These are phyloP conservation scores for Paraplagusia blochii DNA, from an alignment of 2,113 vertebrate genomes.

Conservation along the genomic window DNA sequence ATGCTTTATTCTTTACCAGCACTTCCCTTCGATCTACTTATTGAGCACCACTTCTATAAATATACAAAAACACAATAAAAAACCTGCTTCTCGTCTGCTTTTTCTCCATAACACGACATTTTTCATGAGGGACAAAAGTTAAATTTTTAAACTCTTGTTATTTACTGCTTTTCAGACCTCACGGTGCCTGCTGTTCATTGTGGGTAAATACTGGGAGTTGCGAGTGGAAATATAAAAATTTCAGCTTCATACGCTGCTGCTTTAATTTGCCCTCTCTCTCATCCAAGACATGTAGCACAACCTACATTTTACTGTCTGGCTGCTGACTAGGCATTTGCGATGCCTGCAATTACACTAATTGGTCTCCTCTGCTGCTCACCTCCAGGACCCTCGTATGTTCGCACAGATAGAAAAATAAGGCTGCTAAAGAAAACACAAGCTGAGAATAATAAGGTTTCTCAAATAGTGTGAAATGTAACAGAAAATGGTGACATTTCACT, in stretches of 20 bases:
- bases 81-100: too few relatives aligned
- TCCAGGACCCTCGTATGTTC: constrained; percentile 75
- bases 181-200: constrained; percentile 7
- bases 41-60: too few relatives aligned
- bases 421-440: constrained; percentile 74
- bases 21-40: too few relatives aligned
- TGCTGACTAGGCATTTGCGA: constrained; percentile 75
- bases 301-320: constrained; percentile 57
- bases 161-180: constrained; percentile 1
- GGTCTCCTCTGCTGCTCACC: constrained; percentile 75
- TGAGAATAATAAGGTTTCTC: constrained; percentile 79
- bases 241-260: constrained; percentile 36
- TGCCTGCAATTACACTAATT: constrained; percentile 79
- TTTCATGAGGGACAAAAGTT: neutral
- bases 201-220: constrained; percentile 20
- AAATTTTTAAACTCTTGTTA: neutral
- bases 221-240: constrained; percentile 22
- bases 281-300: constrained; percentile 35
- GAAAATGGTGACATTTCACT: constrained; percentile 81
- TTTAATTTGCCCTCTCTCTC: constrained; percentile 56
- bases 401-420: constrained; percentile 78
- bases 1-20: too few relatives aligned
- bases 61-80: too few relatives aligned
- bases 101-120: neutral
- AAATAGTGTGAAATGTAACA: constrained; percentile 73